A percentile compares a stretch with the other conserved stretches of the same genome.
Conservation (phyloP, 2,113 vertebrate genomes). For the Lamprotornis superbus region DNA sequence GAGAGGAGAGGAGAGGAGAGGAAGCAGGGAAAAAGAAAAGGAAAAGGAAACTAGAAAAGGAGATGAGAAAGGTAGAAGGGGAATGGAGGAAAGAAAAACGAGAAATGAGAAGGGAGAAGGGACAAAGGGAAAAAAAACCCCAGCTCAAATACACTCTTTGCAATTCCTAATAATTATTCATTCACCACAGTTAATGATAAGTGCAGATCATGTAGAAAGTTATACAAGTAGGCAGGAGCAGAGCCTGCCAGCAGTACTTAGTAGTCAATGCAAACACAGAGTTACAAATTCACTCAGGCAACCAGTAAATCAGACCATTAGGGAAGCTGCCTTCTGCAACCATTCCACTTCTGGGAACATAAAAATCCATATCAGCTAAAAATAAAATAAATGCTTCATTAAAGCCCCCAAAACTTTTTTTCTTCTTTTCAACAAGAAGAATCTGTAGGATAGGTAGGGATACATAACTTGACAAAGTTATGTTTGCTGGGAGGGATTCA, state of each 20-base stretch:
- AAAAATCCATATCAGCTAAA: not conserved
- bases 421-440: not conserved
- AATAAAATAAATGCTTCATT: not conserved
- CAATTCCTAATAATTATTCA: not conserved
- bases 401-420: not conserved
- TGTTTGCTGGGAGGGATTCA: not conserved
- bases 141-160: not conserved
- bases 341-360: not conserved
- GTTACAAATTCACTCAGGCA: not conserved
- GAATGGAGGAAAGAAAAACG: not conserved
- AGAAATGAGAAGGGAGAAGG: not conserved
- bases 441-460: not conserved
- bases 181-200: not conserved
- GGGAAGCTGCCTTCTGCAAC: not conserved
- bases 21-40: too few relatives aligned
- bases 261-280: not conserved
- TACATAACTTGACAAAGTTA: not conserved
- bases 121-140: not conserved
- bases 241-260: not conserved
- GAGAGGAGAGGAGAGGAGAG: not conserved
- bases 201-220: not conserved
- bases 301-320: not conserved
- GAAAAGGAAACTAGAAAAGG: accelerated
- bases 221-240: not conserved
- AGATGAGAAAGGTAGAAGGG: not conserved